Conservation (phyloP, 1,140 invertebrate species). For the Melitaea cinxia region DNA sequence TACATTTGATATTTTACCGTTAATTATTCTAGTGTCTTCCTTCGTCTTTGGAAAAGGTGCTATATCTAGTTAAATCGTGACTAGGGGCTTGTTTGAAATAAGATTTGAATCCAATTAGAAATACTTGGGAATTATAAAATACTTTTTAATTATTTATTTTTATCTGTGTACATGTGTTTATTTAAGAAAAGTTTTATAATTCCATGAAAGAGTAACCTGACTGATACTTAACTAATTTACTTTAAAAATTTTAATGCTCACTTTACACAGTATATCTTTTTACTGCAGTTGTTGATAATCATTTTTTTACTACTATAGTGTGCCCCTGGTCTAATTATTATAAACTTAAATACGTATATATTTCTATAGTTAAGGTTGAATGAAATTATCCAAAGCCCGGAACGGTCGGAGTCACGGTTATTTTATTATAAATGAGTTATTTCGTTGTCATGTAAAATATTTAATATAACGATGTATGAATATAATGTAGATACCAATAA, state of each 20-base stretch:
- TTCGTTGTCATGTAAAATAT: conserved; percentile 69
- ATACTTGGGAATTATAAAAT: too few relatives aligned
- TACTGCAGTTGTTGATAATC: neutral
- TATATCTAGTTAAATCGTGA: conserved; percentile 47
- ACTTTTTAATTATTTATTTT: too few relatives aligned
- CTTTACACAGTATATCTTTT: too few relatives aligned
- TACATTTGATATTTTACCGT: conserved; percentile 13
- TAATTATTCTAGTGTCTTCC: conserved; percentile 35
- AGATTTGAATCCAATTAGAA: neutral
- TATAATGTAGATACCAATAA: conserved; percentile 77
- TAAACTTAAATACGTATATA: conserved; percentile 3
- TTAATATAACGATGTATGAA: conserved; percentile 66
- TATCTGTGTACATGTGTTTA: neutral
- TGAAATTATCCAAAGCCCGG: conserved; percentile 56
- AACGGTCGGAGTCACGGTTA: conserved; percentile 72
- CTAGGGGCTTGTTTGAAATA: conserved; percentile 10
- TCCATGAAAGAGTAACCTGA: neutral
- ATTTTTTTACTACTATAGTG: neutral
- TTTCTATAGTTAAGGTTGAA: conserved; percentile 12
- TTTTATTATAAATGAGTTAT: conserved; percentile 55
- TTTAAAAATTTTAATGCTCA: neutral
- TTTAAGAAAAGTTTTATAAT: neutral
- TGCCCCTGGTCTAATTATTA: conserved; percentile 21
- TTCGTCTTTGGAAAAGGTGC: conserved; percentile 52
- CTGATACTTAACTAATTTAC: too few relatives aligned